phyloP scores from a whole-genome alignment of 2,797 vertebrate species.

The Chloroceryle amazona region DNA sequence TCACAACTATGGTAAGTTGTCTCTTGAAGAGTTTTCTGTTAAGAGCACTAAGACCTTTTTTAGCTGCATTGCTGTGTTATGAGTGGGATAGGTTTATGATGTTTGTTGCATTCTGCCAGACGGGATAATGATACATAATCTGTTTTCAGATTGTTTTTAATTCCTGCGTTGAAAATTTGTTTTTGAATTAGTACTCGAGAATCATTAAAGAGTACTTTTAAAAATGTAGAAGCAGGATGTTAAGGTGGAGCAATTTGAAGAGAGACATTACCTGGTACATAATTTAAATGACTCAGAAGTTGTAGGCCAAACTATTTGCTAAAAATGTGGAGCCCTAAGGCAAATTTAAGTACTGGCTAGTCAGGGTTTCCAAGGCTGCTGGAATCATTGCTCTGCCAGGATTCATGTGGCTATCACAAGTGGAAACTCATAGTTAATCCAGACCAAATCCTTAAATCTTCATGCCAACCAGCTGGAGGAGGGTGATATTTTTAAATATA shows the following conservation, averaged over 20 bases:
- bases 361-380: background rate
- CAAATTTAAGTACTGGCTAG: background rate
- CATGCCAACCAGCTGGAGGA: background rate
- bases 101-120: constrained; percentile 12
- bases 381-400: background rate
- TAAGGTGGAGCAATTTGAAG: background rate
- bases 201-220: background rate
- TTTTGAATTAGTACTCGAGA: constrained; percentile 34
- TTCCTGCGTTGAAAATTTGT: constrained; percentile 16
- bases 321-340: background rate
- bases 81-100: background rate
- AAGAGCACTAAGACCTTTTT: background rate
- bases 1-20: background rate
- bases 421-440: background rate
- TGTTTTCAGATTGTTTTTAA: constrained; percentile 45
- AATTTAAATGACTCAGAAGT: background rate
- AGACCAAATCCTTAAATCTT: background rate
- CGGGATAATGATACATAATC: constrained; percentile 15
- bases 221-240: background rate
- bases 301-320: background rate
- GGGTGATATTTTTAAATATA: background rate
- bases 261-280: background rate
- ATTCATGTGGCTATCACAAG: background rate
- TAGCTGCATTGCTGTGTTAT: background rate
- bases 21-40: constrained; percentile 13